Percentiles rank a stretch among this genome's conserved stretches.
Conservation (phyloP, 2,888 invertebrate species). For the Congeria kusceri region DNA sequence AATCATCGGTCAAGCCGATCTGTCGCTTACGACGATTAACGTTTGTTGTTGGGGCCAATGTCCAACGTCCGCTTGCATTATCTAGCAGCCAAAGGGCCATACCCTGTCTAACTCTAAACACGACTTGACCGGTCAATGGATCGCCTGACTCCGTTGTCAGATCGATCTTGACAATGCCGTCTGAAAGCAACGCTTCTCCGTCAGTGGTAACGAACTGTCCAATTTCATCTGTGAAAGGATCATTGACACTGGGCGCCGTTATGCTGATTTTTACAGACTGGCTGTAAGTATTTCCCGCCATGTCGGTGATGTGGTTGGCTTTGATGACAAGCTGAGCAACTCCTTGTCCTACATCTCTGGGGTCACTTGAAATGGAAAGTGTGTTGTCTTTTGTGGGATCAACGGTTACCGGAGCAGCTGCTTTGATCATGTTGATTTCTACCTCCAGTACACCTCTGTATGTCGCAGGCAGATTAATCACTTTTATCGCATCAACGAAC, state of each 20-base stretch:
- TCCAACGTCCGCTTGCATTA: constrained; percentile 9
- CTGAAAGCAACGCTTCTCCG: constrained; percentile 4
- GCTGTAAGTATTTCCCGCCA: constrained; percentile 3
- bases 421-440: constrained; percentile 20
- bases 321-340: constrained; percentile 21
- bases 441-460: constrained; percentile 26
- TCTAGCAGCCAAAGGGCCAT: constrained; percentile 37
- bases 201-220: constrained; percentile 32
- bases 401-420: constrained; percentile 20
- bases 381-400: neutral
- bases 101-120: constrained; percentile 2
- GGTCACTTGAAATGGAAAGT: constrained; percentile 20
- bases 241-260: constrained; percentile 15
- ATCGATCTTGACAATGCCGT: constrained; percentile 24
- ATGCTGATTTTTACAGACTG: constrained; percentile 3
- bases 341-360: neutral
- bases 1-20: constrained; percentile 8
- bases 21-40: constrained; percentile 13
- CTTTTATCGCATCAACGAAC: constrained; percentile 25
- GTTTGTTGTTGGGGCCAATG: neutral
- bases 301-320: constrained; percentile 15
- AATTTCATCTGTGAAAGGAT: neutral
- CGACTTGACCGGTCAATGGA: neutral
- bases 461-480: constrained; percentile 18
- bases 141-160: constrained; percentile 8